These are phyloP conservation scores for Teleogryllus occipitalis DNA, from an alignment of 1,140 invertebrate genomes.

Conservation along the genomic window DNA sequence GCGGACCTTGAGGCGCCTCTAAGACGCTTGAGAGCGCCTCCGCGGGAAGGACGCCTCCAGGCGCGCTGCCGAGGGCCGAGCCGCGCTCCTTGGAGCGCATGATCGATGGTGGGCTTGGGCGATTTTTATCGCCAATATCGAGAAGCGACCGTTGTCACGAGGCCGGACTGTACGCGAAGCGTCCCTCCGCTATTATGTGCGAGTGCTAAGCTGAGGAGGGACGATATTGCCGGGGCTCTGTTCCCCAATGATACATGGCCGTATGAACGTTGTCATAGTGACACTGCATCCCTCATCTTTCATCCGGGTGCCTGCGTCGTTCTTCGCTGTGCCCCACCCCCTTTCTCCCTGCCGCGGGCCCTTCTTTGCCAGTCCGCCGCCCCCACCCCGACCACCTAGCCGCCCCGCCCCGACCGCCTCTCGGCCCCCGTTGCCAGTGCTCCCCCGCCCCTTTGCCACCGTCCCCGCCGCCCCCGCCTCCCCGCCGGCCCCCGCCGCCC, in stretches of 20 bases:
- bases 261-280: slow-evolving; percentile 4
- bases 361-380: too few relatives aligned
- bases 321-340: not conserved
- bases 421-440: too few relatives aligned
- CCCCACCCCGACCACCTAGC: too few relatives aligned
- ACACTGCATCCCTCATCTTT: not conserved
- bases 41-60: not conserved
- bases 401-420: too few relatives aligned
- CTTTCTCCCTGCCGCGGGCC: not conserved
- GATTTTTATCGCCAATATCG: slow-evolving; percentile 4
- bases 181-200: not conserved
- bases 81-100: not conserved
- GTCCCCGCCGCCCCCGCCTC: too few relatives aligned
- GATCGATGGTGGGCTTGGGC: not conserved
- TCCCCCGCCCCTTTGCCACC: too few relatives aligned
- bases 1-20: not conserved
- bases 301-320: not conserved
- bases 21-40: not conserved
- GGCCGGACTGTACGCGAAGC: not conserved
- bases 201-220: not conserved
- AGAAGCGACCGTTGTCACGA: not conserved
- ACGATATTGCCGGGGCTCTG: not conserved
- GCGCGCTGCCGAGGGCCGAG: too few relatives aligned
- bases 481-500: too few relatives aligned
- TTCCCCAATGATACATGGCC: not conserved